A percentile compares a stretch with the other conserved stretches of the same genome.
Conservation (phyloP, 2,888 invertebrate species). For the Drosophila macrospina region DNA sequence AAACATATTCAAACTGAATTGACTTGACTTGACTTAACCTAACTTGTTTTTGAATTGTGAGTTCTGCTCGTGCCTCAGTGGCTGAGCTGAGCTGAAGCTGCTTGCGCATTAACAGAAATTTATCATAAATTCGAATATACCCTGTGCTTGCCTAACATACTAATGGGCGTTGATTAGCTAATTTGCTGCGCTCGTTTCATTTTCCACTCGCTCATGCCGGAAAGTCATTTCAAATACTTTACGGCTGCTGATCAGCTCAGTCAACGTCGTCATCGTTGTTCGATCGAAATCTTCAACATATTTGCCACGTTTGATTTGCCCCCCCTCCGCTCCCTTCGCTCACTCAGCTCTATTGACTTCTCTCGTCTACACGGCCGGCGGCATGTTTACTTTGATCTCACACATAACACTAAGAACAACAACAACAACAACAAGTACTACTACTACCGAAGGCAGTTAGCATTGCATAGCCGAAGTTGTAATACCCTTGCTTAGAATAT, state of each 20-base stretch:
- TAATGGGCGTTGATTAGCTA: conserved; percentile 82
- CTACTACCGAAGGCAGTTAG: too few species aligned
- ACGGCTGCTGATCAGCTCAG: conserved; percentile 48
- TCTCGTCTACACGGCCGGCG: conserved; percentile 50
- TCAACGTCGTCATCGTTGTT: conserved; percentile 52
- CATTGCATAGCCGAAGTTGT: background rate
- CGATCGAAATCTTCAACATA: conserved; percentile 74
- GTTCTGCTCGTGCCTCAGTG: conserved; percentile 73
- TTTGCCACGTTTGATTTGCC: conserved; percentile 64
- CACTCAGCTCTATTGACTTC: background rate
- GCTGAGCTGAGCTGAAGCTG: too few species aligned
- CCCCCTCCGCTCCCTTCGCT: conserved; percentile 13
- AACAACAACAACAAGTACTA: conserved; percentile 18
- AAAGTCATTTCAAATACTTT: conserved; percentile 72
- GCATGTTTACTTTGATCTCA: conserved; percentile 77
- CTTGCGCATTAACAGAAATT: conserved; percentile 74
- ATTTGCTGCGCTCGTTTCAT: conserved; percentile 80
- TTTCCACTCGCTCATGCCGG: conserved; percentile 67
- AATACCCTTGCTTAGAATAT: background rate
- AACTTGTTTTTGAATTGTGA: conserved; percentile 80
- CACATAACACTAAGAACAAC: conserved; percentile 42
- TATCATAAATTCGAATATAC: conserved; percentile 81
- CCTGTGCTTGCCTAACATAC: conserved; percentile 58
- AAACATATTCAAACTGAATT: conserved; percentile 33
- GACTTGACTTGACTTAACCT: too few species aligned